Evolutionary conservation across 2,888 invertebrate species (phyloP), one percentile per base, ranked within the genome.

Genomic region (Sesia apiformis): DNA sequence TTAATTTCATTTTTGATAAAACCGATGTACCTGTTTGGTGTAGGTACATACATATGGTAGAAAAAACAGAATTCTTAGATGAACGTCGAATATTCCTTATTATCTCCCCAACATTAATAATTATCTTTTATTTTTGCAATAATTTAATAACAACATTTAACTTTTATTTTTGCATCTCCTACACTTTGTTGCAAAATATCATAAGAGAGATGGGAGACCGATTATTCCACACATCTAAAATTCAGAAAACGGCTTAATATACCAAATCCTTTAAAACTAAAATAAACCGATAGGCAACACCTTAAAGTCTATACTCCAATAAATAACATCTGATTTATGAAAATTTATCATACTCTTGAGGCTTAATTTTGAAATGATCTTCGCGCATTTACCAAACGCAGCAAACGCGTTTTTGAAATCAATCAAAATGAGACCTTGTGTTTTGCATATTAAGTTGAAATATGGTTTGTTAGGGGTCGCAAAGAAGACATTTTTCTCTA

Each of bases 311-410:
- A 89, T 80, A 85, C 80, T 89, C 74, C 84, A 79, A 84, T 87
- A 87, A 88, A 88, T 86, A 83, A 84, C 74, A 66, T 71, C 78
- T 85, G 88, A 88, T 88, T 87, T 88, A 89, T 88, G 85, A 85
- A 85, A 88, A 85, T 85, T 82, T 88, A 88, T 87, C 85, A 84
- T 84, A 82, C 81, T 84, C 81, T 82, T 85, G 86, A 84, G 81
- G 83, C 83, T 87, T 88, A 86, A 89, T 88, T 89, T 88, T 86
- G 86, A 87, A 89, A 84, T 82, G 81, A 81, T 83, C 74, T 67
- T 58, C 52, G 55, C 60, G 59, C 56, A 66, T 67, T 71, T 65
- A 63, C 54, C 63, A 65, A 82, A 72, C 66, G 75, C 64, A 67
- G 53, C 62, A 84, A 69, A 61, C 63, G 62, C 58, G 54, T 53